Percentiles rank a stretch among this genome's conserved stretches.
Evolutionary conservation across 2,113 vertebrate genomes (phyloP).

Genomic region (Pyrgilauda ruficollis): DNA sequence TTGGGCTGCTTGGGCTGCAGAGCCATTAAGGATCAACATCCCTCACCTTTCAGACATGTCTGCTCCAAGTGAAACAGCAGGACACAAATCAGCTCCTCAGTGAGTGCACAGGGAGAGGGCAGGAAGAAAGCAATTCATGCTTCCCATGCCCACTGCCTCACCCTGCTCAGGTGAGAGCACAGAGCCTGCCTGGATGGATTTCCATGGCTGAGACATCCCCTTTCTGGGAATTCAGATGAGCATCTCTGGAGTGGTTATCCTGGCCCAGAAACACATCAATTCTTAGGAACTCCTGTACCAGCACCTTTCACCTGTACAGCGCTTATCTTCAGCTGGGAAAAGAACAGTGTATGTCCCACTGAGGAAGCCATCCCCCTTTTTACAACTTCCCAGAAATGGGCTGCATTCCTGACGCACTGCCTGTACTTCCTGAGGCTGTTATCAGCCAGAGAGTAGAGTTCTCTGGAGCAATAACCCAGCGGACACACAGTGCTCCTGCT

Average conservation of each 20-base stretch:
- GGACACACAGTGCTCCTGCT: background rate
- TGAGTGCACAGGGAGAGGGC: background rate
- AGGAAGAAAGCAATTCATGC: background rate
- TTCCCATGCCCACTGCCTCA: background rate
- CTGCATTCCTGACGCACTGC: background rate
- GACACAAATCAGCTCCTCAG: background rate
- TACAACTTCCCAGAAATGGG: background rate
- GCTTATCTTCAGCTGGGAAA: background rate
- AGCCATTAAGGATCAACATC: background rate
- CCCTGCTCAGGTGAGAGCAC: background rate
- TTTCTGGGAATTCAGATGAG: background rate
- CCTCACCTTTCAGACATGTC: background rate
- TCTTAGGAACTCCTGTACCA: background rate
- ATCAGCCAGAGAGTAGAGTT: background rate
- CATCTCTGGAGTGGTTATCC: background rate
- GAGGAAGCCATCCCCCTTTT: background rate
- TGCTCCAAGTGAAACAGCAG: background rate
- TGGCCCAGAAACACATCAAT: background rate
- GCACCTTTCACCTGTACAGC: background rate
- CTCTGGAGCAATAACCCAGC: background rate
- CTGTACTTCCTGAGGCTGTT: background rate
- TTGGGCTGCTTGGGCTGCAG: background rate
- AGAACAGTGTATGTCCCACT: background rate
- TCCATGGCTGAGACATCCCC: background rate
- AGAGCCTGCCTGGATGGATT: background rate